Percentiles rank a stretch among this genome's conserved stretches.
Evolutionary conservation across 2,113 vertebrate genomes (phyloP).

Genomic region (Entomyzon cyanotis): DNA sequence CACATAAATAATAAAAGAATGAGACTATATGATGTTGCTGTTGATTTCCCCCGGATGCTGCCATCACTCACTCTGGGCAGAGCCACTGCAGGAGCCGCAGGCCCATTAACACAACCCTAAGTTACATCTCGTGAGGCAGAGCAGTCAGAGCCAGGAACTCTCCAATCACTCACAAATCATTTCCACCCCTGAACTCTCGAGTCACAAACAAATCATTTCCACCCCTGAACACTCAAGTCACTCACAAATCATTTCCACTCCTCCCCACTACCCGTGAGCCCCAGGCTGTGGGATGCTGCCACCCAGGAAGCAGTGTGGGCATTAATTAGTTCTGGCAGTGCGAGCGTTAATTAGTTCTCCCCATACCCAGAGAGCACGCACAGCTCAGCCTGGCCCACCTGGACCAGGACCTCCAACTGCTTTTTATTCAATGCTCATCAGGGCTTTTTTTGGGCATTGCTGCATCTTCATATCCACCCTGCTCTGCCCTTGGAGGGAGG

Average conservation of each 20-base stretch:
- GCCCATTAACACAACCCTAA: neutral
- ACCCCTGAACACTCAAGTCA: neutral
- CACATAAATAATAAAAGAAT: neutral
- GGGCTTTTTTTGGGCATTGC: rapidly evolving
- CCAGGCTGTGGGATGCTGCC: neutral
- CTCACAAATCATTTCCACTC: too few relatives aligned
- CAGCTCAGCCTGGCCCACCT: neutral
- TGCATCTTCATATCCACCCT: neutral
- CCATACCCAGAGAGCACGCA: neutral
- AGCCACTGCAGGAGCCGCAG: rapidly evolving
- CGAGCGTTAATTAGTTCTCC: neutral
- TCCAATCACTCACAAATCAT: neutral
- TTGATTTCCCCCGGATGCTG: neutral
- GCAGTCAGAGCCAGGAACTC: neutral
- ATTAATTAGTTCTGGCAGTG: neutral
- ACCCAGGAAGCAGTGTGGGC: neutral
- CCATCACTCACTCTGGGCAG: neutral
- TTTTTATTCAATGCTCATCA: rapidly evolving
- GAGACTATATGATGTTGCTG: neutral
- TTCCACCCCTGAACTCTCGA: neutral
- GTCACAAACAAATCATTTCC: neutral
- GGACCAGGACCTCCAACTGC: neutral
- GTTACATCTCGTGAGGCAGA: neutral
- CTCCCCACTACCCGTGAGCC: rapidly evolving
- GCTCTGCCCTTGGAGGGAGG: neutral